Percentiles rank a stretch among this genome's conserved stretches.
phyloP scores from a whole-genome alignment of 2,888 invertebrate genomes.

The Anoncus sp. region DNA sequence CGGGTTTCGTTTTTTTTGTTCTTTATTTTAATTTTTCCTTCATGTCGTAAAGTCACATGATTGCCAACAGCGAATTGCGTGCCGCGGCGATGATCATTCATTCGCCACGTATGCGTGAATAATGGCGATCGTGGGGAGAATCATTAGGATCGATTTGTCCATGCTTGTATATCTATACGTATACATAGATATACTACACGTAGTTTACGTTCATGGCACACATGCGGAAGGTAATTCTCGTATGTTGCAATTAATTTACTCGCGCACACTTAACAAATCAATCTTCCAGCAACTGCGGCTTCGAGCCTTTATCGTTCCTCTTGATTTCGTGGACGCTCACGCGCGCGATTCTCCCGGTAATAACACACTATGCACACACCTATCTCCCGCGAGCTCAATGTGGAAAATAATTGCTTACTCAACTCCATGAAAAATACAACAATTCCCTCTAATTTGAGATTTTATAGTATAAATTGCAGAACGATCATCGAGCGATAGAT shows the following conservation, averaged over 20 bases:
- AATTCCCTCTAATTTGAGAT: constrained; percentile 72
- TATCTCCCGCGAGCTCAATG: constrained; percentile 18
- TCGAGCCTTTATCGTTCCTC: constrained; percentile 61
- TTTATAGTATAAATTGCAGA: constrained; percentile 72
- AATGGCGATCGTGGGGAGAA: constrained; percentile 56
- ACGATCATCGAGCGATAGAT: constrained; percentile 79
- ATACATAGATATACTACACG: constrained; percentile 1
- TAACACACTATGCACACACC: constrained; percentile 41
- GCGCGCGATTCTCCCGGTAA: constrained; percentile 31
- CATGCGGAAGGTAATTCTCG: constrained; percentile 37
- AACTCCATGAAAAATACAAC: constrained; percentile 10
- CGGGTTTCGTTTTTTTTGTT: constrained; percentile 1
- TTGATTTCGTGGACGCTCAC: constrained; percentile 59
- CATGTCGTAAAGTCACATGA: constrained; percentile 34
- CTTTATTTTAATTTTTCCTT: constrained; percentile 9
- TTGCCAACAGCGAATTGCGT: constrained; percentile 46
- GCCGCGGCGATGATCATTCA: constrained; percentile 46
- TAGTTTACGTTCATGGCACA: constrained; percentile 4
- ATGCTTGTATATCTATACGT: constrained; percentile 6
- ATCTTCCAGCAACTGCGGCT: constrained; percentile 33
- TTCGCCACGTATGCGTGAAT: constrained; percentile 45
- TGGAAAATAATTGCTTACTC: constrained; percentile 53
- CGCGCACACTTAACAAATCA: constrained; percentile 56
- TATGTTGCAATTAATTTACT: constrained; percentile 54
- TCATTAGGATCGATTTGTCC: constrained; percentile 49